Evolutionary conservation across 2,888 invertebrate genomes (phyloP).

Genomic region (Ochropacha duplaris): DNA sequence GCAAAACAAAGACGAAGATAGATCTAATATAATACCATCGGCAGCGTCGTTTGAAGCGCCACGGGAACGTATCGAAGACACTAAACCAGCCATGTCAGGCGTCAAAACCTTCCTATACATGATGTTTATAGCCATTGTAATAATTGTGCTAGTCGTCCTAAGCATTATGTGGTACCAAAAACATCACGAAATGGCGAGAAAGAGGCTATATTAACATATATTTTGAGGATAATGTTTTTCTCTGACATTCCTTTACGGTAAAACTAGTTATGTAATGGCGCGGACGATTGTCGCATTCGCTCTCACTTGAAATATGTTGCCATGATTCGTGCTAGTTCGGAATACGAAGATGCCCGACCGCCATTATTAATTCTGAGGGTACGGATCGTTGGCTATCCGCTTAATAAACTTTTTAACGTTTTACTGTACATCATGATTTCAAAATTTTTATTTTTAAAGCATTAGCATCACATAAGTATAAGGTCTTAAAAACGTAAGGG

Average conservation of each 20-base stretch:
- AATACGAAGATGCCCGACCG: not conserved
- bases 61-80: conserved; percentile 94
- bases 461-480: not conserved
- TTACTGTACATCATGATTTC: not conserved
- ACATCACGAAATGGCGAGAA: conserved; percentile 93
- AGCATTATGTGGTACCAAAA: conserved; percentile 97
- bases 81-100: conserved; percentile 94
- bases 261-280: not conserved
- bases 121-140: conserved; percentile 90
- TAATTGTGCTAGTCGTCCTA: conserved; percentile 92
- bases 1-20: conserved; percentile 86
- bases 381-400: not conserved
- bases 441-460: not conserved
- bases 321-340: not conserved
- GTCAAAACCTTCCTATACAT: conserved; percentile 95
- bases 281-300: not conserved
- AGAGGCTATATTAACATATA: conserved; percentile 85
- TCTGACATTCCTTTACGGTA: not conserved
- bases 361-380: not conserved
- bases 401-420: not conserved
- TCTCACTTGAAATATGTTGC: not conserved
- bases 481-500: not conserved
- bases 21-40: conserved; percentile 93
- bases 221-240: not conserved
- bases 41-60: conserved; percentile 96